Conservation (phyloP, 2,888 invertebrate genomes). For the Adela reaumurella region DNA sequence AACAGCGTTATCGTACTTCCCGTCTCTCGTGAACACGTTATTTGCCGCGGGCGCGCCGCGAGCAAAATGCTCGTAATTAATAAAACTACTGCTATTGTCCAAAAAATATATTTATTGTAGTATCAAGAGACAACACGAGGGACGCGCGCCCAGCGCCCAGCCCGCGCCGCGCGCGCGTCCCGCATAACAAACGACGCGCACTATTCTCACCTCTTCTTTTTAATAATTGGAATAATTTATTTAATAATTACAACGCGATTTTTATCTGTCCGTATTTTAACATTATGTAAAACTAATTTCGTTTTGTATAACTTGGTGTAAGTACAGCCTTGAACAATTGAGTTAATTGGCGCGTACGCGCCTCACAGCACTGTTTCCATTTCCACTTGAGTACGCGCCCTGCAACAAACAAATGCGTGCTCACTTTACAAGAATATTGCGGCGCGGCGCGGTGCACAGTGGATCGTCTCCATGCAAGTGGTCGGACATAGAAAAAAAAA, state of each 20-base stretch:
- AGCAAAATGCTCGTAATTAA: no score
- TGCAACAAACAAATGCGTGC: no score
- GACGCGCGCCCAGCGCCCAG: constrained; percentile 49
- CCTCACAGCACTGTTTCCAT: constrained; percentile 91
- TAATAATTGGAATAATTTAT: constrained; percentile 59
- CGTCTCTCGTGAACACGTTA: no score
- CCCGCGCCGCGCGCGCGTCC: constrained; percentile 50
- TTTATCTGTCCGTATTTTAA: constrained; percentile 54
- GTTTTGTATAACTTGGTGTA: constrained; percentile 58
- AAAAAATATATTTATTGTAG: constrained; percentile 58
- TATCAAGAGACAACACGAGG: constrained; percentile 43
- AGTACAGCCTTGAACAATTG: constrained; percentile 58
- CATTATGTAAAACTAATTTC: constrained; percentile 55
- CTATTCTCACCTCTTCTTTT: constrained; percentile 52
- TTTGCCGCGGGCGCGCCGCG: no score
- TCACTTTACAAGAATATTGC: no score
- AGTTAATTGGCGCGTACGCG: constrained; percentile 50
- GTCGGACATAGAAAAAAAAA: no score
- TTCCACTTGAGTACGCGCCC: constrained; percentile 71
- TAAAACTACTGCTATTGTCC: constrained; percentile 29
- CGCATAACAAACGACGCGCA: constrained; percentile 33
- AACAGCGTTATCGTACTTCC: no score
- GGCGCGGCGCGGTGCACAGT: no score
- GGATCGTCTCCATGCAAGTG: no score
- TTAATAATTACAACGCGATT: constrained; percentile 57